Base-by-base conservation (phyloP, 2,888 invertebrate species). In the Drosophila neoperkinsi region DNA sequence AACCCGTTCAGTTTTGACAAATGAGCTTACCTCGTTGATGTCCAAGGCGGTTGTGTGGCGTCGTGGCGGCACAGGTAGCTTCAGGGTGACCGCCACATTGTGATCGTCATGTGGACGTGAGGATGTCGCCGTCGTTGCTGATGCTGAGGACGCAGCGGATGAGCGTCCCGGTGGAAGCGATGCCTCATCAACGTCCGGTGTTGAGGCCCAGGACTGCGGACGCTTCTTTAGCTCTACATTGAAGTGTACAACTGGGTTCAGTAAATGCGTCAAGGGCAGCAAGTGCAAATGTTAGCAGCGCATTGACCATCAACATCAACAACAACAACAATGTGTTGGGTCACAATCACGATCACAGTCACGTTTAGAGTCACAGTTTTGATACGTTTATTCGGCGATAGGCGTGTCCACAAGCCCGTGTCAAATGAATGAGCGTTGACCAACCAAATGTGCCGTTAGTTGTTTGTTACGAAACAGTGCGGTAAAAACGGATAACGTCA, bases 161-260 rank as follows among this genome's bases (percentile, higher is more conserved):
- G 36, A 38, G 50, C 57, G 60, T 28, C 62, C 36, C 25, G 3
- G 25, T 5, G 21, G 79, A 30, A 74, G 79, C 61, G 74, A 21
- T 36, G 71, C 56, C 62, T 95, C 95, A 74, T 96, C 96, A 91
- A 97, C 94, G 94, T 97, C 97, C 84, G 97, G 96, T 81, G 97
- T 96, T 80, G 97, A 97, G 90, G 96, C 96, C 97, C 97, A 97
- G 83, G 96, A 96, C 82, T 95, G 91, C 25, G 94, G 94, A 38
- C 94, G 91, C 77, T 93, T 93, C 71, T 90, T 92, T 53, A 93
- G 89, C 85, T 93, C 93, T 93, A 93, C 90, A 93, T 93, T 93
- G 92, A 93, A 93, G 91, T 93, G 92, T 83, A 93, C 93, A 93
- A 93, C 93, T 93, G 81, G 65, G 77, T 90, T 85, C 59, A 91